Evolutionary conservation across 2,797 vertebrate genomes (phyloP), one percentile per base, ranked within the genome.

Genomic region (Pterois miles): DNA sequence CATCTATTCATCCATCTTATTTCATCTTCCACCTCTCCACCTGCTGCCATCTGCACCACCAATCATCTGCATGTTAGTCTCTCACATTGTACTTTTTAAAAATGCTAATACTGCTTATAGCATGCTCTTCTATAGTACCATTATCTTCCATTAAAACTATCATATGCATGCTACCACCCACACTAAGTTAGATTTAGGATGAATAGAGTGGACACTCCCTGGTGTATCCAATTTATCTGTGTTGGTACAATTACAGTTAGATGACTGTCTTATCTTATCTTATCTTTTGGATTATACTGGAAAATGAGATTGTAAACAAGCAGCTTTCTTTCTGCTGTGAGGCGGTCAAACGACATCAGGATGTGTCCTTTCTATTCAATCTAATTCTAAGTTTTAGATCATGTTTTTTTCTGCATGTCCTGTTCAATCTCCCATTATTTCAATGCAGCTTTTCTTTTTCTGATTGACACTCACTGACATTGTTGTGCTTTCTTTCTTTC

Each of bases 401-500:
- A 85, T 52, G 81, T 85, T 81, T 78, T 65, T 90, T 92, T 95
- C 92, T 96, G 96, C 96, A 97, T 97, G 95, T 94, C 91, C 71
- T 89, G 57, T 90, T 95, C 96, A 94, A 94, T 81, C 80, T 86
- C 76, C 73, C 88, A 92, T 94, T 96, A 95, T 93, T 93, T 95
- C 95, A 96, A 95, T 92, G 95, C 95, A 96, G 91, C 94, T 96
- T 97, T 96, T 95, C 90, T 91, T 94, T 91, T 86, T 88, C 95
- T 97, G 96, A 96, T 96, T 97, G 97, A 97, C 93, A 96, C 96
- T 98, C 97, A 98, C 97, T 99, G 98, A 99, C 96, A 95, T 97
- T 98, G 95, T 99, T 99, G 98, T 99, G 97, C 91, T 93, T 85
- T 90, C 97, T 97, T 97, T 97, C 94, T 95, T 97, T 95, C 96